Conservation (phyloP, 1,140 invertebrate genomes). For the Aphaenogaster rudis region DNA sequence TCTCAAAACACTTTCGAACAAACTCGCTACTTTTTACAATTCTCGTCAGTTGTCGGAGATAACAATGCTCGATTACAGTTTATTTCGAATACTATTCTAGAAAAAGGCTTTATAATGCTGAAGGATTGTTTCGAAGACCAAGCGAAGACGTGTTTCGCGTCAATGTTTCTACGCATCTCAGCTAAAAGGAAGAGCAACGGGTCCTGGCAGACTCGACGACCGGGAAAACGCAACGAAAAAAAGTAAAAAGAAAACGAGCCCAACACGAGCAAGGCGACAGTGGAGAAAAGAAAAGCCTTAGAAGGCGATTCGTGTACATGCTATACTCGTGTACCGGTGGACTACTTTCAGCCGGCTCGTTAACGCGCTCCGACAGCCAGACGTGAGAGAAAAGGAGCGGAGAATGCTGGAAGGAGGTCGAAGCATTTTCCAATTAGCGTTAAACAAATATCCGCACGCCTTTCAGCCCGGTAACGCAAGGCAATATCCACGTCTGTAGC, state of each 20-base stretch:
- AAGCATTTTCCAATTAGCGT: slow-evolving; percentile 82
- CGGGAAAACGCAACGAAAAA: slow-evolving; percentile 26
- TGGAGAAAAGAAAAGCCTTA: slow-evolving; percentile 40
- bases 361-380: slow-evolving; percentile 63
- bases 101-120: background rate
- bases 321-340: slow-evolving; percentile 11
- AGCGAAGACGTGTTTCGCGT: slow-evolving; percentile 23
- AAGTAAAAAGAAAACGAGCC: slow-evolving; percentile 18
- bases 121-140: slow-evolving; percentile 7
- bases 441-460: slow-evolving; percentile 78
- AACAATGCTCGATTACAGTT: slow-evolving; percentile 30
- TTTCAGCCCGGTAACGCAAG: slow-evolving; percentile 68
- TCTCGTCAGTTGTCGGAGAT: slow-evolving; percentile 20
- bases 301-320: slow-evolving; percentile 27
- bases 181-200: slow-evolving; percentile 20
- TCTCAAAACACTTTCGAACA: slow-evolving; percentile 11
- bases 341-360: slow-evolving; percentile 66
- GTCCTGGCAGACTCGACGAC: background rate
- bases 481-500: slow-evolving; percentile 75
- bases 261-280: slow-evolving; percentile 49
- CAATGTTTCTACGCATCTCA: slow-evolving; percentile 37
- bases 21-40: background rate
- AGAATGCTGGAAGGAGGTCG: slow-evolving; percentile 59
- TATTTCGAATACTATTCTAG: background rate
- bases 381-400: slow-evolving; percentile 56